These are phyloP conservation scores for Cranoglanis bouderius DNA, from an alignment of 2,113 vertebrate genomes.

Conservation along the genomic window DNA sequence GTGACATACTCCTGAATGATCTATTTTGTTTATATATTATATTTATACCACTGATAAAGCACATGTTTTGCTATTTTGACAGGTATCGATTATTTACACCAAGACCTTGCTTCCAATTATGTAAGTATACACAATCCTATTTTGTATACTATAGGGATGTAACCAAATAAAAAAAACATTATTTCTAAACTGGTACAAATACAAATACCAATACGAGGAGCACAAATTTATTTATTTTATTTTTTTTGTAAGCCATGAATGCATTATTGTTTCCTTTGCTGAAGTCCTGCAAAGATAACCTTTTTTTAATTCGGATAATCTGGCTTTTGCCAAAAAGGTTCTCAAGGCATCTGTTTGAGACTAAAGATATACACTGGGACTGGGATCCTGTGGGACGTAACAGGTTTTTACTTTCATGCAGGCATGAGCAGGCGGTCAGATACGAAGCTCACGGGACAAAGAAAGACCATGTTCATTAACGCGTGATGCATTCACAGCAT, in stretches of 20 bases:
- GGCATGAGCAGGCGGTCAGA: background rate
- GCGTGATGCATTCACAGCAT: background rate
- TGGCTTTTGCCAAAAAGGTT: background rate
- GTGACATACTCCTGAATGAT: background rate
- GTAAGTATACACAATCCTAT: constrained; percentile 47
- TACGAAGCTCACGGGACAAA: background rate
- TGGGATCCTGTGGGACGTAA: background rate
- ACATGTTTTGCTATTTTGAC: background rate
- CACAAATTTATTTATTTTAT: no score
- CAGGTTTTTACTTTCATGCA: background rate
- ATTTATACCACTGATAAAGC: background rate
- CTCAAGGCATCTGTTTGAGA: background rate
- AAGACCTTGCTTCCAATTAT: constrained; percentile 56
- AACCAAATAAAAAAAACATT: background rate
- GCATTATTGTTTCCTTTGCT: background rate
- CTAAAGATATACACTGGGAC: background rate
- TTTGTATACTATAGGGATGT: background rate
- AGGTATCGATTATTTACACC: constrained; percentile 59
- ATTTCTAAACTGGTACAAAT: background rate
- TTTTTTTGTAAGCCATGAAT: background rate
- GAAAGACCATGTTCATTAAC: background rate
- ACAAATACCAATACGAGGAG: background rate
- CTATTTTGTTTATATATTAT: background rate
- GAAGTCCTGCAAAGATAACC: no score
- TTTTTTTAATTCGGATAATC: background rate